Evolutionary conservation across 1,140 invertebrate species (phyloP), one percentile per base, ranked within the genome.

Genomic region (Megalonaias nervosa): DNA sequence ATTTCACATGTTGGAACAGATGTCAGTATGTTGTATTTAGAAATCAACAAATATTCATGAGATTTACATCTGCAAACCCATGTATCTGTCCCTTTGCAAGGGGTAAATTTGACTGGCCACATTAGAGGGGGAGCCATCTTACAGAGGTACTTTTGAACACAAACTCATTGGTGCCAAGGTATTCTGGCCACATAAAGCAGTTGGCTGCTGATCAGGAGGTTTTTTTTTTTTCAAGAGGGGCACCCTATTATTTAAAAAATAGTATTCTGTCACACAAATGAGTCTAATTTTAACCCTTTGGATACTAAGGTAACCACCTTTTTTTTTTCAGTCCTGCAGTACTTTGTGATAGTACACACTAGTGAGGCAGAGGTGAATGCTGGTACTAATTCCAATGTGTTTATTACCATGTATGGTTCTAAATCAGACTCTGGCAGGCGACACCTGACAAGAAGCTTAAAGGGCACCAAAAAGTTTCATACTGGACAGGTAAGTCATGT

Each of bases 351-450:
- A 57, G 87, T 91, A n/a, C 83, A 87, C 73, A 91, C 91, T 0
- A 85, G 85, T 77, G 86, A 88, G 67, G 76, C 76, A n/a, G 82
- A 86, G 71, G 87, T 57, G 90, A 87, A 80, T 59, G 89, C 89
- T 15, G 89, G 85, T n/a, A 91, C 90, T 31, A 86, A 89, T 71
- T 88, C 90, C 55, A 86, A 86, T 48, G 85, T 91, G 60, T 84
- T 81, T 64, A 65, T 88, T 23, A 90, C 89, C 17, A 75, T 92
- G 1, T 89, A 87, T 56, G 92, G 92, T 19, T 88, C 89, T 23
- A 80, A 89, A 60, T 89, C 89, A 31, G 90, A 91, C 80, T 74
- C 76, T 59, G 87, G 86, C 16, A 77, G 78, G 17, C 78, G 84
- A 56, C 66, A 71, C 58, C 75, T 84, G 14, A 57, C 71, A n/a